Evolutionary conservation across 2,113 vertebrate species (phyloP), one percentile per base, ranked within the genome.

Genomic region (Steatornis caripensis): DNA sequence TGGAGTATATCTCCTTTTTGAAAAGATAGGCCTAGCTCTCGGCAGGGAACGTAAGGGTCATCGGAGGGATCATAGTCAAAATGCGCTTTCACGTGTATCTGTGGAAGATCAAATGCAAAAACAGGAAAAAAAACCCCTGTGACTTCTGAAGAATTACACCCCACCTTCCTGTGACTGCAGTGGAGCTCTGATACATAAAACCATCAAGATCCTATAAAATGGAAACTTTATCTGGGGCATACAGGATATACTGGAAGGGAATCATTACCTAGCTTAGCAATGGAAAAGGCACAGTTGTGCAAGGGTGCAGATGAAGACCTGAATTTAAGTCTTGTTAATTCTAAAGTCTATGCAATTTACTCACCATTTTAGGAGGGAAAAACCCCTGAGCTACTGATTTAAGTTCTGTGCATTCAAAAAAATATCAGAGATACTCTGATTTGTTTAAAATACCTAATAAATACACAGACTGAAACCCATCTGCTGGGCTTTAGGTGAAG

Each of bases 61-160:
- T 99, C 99, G 51, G 99, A 99, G 22, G 99, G 99, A 98, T 99
- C 99, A 27, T 99, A 99, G 97, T 99, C 99, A 96, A 99, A 99
- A 98, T 99, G 99, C 1, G 99, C 99, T 87, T 99, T 99, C 82
- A 99, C 98, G 0, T 99, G 99, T 92, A 99, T 99, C 99, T 99
- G 97, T 93, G 78, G 95, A 91, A 98, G 48, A 93, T 36, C 32
- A 61, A 89, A 78, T 2, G 46, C 45, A 94, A 72, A 84, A 89
- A 87, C 18, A 68, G 68, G 60, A 78, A 14, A 55, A 69, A 71
- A 62, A 80, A 27, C 37, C 0, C 9, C 21, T 8, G 9, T 30
- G 54, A 66, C n/a, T 90, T 89, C 36, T 58, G 51, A 87, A 51
- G 16, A 91, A 61, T 54, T 30, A 78, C 37, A 51, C 19, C 7